phyloP scores from a whole-genome alignment of 2,113 vertebrate genomes.

The Dascyllus trimaculatus region DNA sequence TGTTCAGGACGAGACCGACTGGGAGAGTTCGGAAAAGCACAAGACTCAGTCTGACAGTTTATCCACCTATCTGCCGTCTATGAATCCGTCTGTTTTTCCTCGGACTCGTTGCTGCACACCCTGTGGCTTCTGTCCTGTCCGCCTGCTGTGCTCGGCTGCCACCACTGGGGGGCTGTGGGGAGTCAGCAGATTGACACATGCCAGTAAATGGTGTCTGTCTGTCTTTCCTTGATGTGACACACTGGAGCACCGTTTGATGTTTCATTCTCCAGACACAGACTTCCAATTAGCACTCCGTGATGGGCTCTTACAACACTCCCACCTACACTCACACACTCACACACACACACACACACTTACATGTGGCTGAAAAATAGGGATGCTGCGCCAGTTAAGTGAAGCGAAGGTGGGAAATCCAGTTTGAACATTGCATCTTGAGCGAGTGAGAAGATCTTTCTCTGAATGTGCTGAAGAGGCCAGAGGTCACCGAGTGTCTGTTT shows the following conservation, averaged over 20 bases:
- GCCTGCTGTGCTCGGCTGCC: background rate
- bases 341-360: background rate
- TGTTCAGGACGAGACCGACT: background rate
- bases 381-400: background rate
- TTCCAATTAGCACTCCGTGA: constrained; percentile 23
- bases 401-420: background rate
- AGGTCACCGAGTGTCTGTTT: background rate
- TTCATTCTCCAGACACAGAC: constrained; percentile 14
- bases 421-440: background rate
- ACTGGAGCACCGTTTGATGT: constrained; percentile 30
- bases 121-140: background rate
- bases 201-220: constrained; percentile 15
- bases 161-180: constrained; percentile 27
- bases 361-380: background rate
- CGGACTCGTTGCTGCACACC: background rate
- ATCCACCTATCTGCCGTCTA: background rate
- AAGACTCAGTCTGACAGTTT: background rate
- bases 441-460: background rate
- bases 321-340: constrained; percentile 4
- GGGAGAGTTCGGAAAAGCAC: background rate
- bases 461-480: background rate
- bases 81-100: background rate
- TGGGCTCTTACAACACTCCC: constrained; percentile 22
- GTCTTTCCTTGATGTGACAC: background rate
- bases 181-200: constrained; percentile 15